phyloP scores from a whole-genome alignment of 2,113 vertebrate genomes.

The Smithornis capensis region DNA sequence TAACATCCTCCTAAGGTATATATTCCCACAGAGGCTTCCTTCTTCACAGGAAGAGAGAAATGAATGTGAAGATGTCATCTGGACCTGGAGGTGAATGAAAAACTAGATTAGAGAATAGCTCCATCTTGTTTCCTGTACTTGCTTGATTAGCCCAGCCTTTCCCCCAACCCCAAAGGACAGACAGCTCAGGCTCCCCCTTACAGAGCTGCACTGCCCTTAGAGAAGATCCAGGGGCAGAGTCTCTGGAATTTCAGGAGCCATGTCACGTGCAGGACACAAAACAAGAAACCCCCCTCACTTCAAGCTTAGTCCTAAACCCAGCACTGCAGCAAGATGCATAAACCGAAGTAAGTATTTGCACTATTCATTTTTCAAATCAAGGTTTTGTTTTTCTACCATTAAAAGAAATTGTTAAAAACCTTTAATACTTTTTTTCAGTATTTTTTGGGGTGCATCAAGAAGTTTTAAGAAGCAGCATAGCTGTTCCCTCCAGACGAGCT shows the following conservation, averaged over 20 bases:
- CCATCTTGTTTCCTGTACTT: not conserved
- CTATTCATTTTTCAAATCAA: not conserved
- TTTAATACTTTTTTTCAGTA: rapidly evolving
- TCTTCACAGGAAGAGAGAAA: not conserved
- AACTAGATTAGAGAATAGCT: not conserved
- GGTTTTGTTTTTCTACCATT: not conserved
- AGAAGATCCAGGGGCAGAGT: not conserved
- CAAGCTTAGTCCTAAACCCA: not conserved
- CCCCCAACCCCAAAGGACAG: not conserved
- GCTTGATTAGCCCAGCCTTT: not conserved
- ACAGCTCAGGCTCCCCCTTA: not conserved
- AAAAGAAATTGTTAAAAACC: not conserved
- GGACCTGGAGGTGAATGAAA: slow-evolving; percentile 12
- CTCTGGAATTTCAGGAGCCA: rapidly evolving
- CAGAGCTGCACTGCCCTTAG: not conserved
- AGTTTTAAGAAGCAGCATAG: not conserved
- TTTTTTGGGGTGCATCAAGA: not conserved
- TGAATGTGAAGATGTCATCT: not conserved
- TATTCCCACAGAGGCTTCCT: not conserved
- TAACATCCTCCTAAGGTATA: not conserved
- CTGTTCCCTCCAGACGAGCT: not conserved
- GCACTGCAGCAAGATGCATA: not conserved
- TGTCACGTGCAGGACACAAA: rapidly evolving
- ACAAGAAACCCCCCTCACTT: not conserved
- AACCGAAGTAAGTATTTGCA: not conserved